Evolutionary conservation across 2,797 vertebrate genomes (phyloP), one percentile per base, ranked within the genome.

Genomic region (Coendou prehensilis): DNA sequence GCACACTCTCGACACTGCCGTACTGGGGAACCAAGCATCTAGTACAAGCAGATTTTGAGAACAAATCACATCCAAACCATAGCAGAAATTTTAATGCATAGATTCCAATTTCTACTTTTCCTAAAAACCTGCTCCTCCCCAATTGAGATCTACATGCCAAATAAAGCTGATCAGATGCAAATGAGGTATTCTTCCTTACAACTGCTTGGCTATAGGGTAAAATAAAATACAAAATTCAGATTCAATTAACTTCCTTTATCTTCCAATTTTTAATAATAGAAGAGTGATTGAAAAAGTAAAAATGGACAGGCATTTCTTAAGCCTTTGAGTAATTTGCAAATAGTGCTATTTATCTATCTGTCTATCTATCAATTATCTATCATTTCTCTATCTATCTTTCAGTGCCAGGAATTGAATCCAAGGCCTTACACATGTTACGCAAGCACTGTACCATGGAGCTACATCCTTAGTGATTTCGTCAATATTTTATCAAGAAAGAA

Each of bases 181-280:
- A 13, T 15, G 57, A 59, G 64, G 86, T 3, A 59, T 89, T 89
- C 30, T 30, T 3, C 20, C 63, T 54, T 5, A 18, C 6, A 79
- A n/a, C 14, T 67, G 54, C 28, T 64, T 87, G 64, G 33, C 69
- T 57, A 18, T 10, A 79, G 41, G 59, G 8, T 52, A 81, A 91
- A 95, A 59, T 83, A 26, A 92, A 89, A 84, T 41, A 15, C 1
- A 52, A 47, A 95, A 61, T 86, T 47, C 37, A 59, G 20, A 79
- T 73, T 75, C 15, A 81, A 17, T 92, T 96, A 47, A 87, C 15
- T 90, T 87, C n/a, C 50, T 56, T 56, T 76, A n/a, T 37, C 17
- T 9, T 17, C 22, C 3, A 85, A 54, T 23, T n/a, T 22, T 63
- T 71, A 9, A 54, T 63, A 64, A 54, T 9, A 45, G 41, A 45